Base-by-base conservation (phyloP, 2,113 vertebrate genomes). In the Elanoides forficatus region DNA sequence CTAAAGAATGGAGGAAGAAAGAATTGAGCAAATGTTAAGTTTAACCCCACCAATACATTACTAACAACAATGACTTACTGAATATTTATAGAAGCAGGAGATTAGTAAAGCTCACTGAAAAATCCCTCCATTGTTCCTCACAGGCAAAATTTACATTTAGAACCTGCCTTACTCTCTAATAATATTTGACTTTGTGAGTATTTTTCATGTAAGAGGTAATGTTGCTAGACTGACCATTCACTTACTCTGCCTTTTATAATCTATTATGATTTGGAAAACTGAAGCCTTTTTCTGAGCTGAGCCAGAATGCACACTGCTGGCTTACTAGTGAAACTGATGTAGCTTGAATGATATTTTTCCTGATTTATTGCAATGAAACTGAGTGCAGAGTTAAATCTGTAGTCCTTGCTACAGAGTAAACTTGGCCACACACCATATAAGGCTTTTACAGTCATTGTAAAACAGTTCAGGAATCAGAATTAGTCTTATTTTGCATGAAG, bases 51-150 rank as follows among this genome's bases (percentile, higher is more conserved):
- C 42, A 74, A 74, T 87, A 71, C 7, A 40, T 91, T 90, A 56
- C 53, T 65, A 86, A 88, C 52, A 81, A 88, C 73, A 95, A 63
- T 85, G 91, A 87, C 1, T 12, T 78, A 65, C 58, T 96, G 91
- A 96, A 90, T 62, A 95, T 88, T 88, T 93, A 89, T 55, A 59
- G 58, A 90, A 96, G 42, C 16, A 63, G 11, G 81, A n/a, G 52
- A 86, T 95, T 50, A 93, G 42, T 26, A 76, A 75, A 82, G 25
- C 19, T 88, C 66, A 23, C 52, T 91, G 42, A 65, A 81, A 81
- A 94, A 55, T 59, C 16, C 25, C 43, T 82, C 16, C 6, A 11
- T 82, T 89, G 34, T 40, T 91, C 47, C 15, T 95, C 20, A 53
- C 18, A 59, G 36, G n/a, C 45, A 94, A 94, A 90, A 91, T 11